These are phyloP conservation scores for Mythimna lalbum DNA, from an alignment of 2,888 invertebrate species.

Conservation along the genomic window DNA sequence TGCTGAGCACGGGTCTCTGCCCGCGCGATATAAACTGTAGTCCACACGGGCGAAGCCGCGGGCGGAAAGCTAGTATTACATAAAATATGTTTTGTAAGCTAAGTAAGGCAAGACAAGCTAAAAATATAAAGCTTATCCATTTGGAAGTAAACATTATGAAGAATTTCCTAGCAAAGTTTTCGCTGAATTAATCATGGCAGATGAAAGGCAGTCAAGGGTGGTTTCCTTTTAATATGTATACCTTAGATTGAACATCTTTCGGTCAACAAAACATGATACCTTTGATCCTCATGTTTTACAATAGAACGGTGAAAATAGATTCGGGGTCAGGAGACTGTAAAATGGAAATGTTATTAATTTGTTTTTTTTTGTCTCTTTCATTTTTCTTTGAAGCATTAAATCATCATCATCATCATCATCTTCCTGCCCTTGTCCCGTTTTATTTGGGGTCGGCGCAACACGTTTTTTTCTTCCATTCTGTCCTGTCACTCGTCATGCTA, in stretches of 20 bases:
- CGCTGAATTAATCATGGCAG: slow-evolving; percentile 48
- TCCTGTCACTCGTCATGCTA: too few relatives aligned
- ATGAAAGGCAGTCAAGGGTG: slow-evolving; percentile 35
- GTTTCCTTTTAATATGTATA: slow-evolving; percentile 37
- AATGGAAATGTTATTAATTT: not conserved
- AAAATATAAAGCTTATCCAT: slow-evolving; percentile 7
- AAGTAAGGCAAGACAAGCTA: not conserved
- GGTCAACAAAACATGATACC: slow-evolving; percentile 12
- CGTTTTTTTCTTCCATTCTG: too few relatives aligned
- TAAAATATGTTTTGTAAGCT: slow-evolving; percentile 2
- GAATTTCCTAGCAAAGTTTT: slow-evolving; percentile 17
- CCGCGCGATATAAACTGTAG: too few relatives aligned
- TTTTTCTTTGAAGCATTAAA: not conserved
- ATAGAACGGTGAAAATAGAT: slow-evolving; percentile 19
- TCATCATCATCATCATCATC: too few relatives aligned
- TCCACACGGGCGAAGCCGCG: too few relatives aligned
- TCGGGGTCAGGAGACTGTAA: not conserved
- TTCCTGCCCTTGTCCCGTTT: too few relatives aligned
- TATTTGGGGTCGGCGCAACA: too few relatives aligned
- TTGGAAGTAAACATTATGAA: slow-evolving; percentile 24
- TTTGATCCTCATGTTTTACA: slow-evolving; percentile 39
- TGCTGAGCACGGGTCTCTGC: too few relatives aligned
- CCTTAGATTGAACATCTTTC: slow-evolving; percentile 39
- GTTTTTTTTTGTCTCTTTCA: not conserved
- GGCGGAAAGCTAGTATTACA: too few relatives aligned